Evolutionary conservation across 2,888 invertebrate species (phyloP).

Genomic region (Andrena dorsata): DNA sequence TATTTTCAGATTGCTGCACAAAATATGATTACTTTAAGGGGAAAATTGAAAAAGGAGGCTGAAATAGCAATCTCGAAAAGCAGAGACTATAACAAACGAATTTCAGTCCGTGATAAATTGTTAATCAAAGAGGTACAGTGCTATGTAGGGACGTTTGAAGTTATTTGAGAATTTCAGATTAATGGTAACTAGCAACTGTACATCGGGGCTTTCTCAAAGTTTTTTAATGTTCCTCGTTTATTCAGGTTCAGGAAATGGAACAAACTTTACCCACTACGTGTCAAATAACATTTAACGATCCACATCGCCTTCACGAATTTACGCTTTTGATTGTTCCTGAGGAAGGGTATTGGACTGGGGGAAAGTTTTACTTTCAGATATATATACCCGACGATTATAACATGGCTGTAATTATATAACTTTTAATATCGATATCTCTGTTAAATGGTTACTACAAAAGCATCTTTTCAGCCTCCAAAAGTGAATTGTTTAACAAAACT

Average conservation of each 20-base stretch:
- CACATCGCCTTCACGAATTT: constrained; percentile 93
- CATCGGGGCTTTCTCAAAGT: background rate
- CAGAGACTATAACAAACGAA: constrained; percentile 86
- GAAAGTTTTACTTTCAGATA: constrained; percentile 94
- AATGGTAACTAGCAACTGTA: background rate
- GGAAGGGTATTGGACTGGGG: constrained; percentile 96
- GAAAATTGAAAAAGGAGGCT: constrained; percentile 89
- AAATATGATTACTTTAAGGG: constrained; percentile 90
- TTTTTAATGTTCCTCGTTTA: background rate
- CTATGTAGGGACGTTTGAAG: constrained; percentile 1
- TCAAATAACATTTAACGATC: constrained; percentile 92
- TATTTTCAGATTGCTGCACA: constrained; percentile 28
- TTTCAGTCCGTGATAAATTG: constrained; percentile 92
- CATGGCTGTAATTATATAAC: constrained; percentile 91
- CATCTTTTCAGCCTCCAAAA: constrained; percentile 92
- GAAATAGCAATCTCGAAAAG: constrained; percentile 82
- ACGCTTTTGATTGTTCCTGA: constrained; percentile 91
- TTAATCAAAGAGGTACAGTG: constrained; percentile 90
- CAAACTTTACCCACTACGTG: constrained; percentile 93
- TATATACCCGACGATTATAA: constrained; percentile 97
- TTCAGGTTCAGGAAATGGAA: constrained; percentile 92
- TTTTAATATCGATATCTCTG: background rate
- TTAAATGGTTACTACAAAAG: constrained; percentile 1
- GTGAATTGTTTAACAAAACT: constrained; percentile 96
- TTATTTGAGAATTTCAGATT: background rate